These are phyloP conservation scores for Cacatua alba DNA, from an alignment of 2,113 vertebrate species.

Conservation along the genomic window DNA sequence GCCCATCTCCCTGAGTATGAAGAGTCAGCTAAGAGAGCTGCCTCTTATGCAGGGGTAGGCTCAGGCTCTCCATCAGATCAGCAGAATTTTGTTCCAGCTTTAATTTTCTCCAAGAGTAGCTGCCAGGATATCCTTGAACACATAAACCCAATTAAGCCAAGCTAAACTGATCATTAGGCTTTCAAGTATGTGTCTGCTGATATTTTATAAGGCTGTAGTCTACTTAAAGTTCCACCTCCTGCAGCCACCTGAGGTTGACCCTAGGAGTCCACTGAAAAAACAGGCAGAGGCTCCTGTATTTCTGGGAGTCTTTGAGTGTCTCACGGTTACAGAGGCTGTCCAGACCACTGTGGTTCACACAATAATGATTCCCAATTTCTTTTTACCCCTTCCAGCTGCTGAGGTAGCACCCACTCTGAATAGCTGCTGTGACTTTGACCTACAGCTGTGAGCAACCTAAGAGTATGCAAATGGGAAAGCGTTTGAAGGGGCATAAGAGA, in stretches of 20 bases:
- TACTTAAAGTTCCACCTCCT: conserved; percentile 61
- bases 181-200: conserved; percentile 60
- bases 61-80: background rate
- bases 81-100: conserved; percentile 41
- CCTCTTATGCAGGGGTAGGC: background rate
- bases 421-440: background rate
- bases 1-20: background rate
- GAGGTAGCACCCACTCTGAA: background rate
- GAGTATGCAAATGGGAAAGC: background rate
- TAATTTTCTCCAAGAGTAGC: conserved; percentile 53
- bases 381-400: background rate
- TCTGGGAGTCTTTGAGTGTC: background rate
- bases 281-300: conserved; percentile 25
- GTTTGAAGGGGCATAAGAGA: accelerated
- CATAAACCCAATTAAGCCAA: conserved; percentile 61
- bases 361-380: background rate
- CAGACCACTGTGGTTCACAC: background rate
- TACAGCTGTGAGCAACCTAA: background rate
- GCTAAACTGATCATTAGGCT: conserved; percentile 65
- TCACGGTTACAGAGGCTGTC: background rate
- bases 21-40: background rate
- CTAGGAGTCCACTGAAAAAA: conserved; percentile 26
- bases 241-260: conserved; percentile 19
- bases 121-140: conserved; percentile 64
- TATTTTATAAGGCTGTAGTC: conserved; percentile 61